Base-by-base conservation (phyloP, 1,140 invertebrate genomes). In the Heliconius hermathena region DNA sequence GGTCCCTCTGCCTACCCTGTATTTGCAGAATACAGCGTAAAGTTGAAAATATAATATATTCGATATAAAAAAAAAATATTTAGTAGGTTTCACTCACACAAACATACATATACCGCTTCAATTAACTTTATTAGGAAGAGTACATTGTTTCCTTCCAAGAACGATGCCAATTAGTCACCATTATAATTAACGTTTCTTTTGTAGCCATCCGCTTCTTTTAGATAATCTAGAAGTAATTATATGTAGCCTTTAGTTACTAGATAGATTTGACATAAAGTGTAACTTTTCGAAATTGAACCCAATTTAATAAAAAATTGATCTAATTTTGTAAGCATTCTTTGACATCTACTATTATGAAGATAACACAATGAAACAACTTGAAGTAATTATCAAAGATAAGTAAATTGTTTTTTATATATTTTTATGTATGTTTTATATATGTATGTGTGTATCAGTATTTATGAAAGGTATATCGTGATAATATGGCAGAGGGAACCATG, bases 111-210 rank as follows among this genome's bases (percentile, higher is more conserved):
- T 66, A 66, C 60, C 26, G 60, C 60, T 66, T 66, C 60, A 76
- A 76, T 70, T 70, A 76, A 66, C 36, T 26, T 76, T 76, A 76
- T 76, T 76, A 76, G 74, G 74, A 71, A 49, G 60, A 22, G 20
- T 76, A 54, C 74, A 70, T 76, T 76, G 74, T 76, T 54, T 71
- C 60, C 60, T 66, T 66, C 60, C 60, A 66, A 66, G 60, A 66
- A 29, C 60, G 60, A 66, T 16, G 60, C 60, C 60, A 66, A 66
- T 66, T 66, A 66, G 60, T 66, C 60, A 66, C 60, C 60, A 66
- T 66, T 66, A 13, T 66, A 66, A 66, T 66, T 66, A 66, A 16
- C 60, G 60, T 66, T 22, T 26, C 60, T 29, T 66, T 29, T 66
- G 60, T 66, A 66, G 9, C 9, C 13, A 16, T 66, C n/a, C 54